phyloP scores from a whole-genome alignment of 2,113 vertebrate genomes.

The Vicugna pacos region DNA sequence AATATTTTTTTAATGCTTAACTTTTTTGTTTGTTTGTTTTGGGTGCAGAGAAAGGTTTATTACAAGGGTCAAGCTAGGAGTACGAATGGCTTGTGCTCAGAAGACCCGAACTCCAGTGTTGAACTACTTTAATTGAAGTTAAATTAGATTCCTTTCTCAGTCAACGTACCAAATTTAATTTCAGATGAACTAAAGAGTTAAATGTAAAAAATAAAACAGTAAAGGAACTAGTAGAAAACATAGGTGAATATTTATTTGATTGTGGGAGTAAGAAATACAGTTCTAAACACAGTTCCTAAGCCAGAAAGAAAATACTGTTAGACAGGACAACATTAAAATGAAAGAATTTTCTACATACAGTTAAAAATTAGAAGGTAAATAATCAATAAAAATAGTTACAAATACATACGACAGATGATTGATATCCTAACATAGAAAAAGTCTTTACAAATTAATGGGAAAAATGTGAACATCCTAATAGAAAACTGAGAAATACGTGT shows the following conservation, averaged over 20 bases:
- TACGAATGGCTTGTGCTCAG: no score
- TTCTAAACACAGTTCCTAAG: background rate
- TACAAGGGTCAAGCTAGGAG: no score
- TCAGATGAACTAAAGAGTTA: background rate
- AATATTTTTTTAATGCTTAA: slow-evolving; percentile 30
- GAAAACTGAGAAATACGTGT: background rate
- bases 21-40: no score
- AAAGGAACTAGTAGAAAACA: background rate
- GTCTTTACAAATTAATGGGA: background rate
- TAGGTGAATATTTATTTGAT: slow-evolving; percentile 4
- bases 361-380: slow-evolving; percentile 1
- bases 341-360: background rate
- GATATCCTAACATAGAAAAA: background rate
- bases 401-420: background rate
- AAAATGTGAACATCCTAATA: background rate
- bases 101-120: no score
- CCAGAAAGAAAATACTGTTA: slow-evolving; percentile 26
- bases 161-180: background rate
- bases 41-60: no score
- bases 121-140: slow-evolving; percentile 34
- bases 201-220: background rate
- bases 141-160: background rate
- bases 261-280: background rate
- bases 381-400: slow-evolving; percentile 19
- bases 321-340: background rate